These are phyloP conservation scores for Poicephalus meyeri DNA, from an alignment of 2,113 vertebrate genomes.

Conservation along the genomic window DNA sequence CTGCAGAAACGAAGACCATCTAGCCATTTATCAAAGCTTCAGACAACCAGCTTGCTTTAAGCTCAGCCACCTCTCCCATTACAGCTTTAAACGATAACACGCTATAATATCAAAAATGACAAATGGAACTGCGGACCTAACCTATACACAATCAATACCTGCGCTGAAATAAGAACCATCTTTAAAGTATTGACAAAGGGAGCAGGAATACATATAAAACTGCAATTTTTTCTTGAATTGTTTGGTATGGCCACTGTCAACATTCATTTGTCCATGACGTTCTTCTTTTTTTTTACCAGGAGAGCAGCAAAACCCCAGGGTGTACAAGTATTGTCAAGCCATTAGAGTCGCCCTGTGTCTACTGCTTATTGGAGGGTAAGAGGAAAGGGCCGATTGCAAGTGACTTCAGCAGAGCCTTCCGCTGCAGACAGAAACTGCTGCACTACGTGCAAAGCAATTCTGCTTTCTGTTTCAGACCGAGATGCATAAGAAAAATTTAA, in stretches of 20 bases:
- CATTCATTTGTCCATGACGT: slow-evolving; percentile 64
- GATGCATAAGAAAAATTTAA: not conserved
- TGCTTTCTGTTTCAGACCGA: not conserved
- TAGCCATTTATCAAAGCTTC: slow-evolving; percentile 92
- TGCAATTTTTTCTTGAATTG: slow-evolving; percentile 51
- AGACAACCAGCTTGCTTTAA: slow-evolving; percentile 86
- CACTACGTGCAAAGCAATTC: not conserved
- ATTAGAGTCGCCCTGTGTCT: slow-evolving; percentile 52
- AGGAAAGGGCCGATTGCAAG: slow-evolving; percentile 47
- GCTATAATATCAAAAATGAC: slow-evolving; percentile 99
- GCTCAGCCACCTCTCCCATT: slow-evolving; percentile 86
- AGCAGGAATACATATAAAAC: slow-evolving; percentile 59
- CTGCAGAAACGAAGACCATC: slow-evolving; percentile 91
- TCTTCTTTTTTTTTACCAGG: not conserved
- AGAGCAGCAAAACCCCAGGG: slow-evolving; percentile 40
- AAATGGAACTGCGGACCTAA: slow-evolving; percentile 91
- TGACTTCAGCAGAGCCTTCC: slow-evolving; percentile 49
- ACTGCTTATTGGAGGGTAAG: slow-evolving; percentile 62
- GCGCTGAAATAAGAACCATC: slow-evolving; percentile 89
- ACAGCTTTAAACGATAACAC: slow-evolving; percentile 95
- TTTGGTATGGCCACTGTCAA: slow-evolving; percentile 64
- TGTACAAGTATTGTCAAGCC: slow-evolving; percentile 52
- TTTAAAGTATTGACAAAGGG: slow-evolving; percentile 88
- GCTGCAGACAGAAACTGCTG: not conserved
- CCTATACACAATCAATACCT: slow-evolving; percentile 93